Conservation (phyloP, 2,797 vertebrate species). For the Manis crassicaudata region DNA sequence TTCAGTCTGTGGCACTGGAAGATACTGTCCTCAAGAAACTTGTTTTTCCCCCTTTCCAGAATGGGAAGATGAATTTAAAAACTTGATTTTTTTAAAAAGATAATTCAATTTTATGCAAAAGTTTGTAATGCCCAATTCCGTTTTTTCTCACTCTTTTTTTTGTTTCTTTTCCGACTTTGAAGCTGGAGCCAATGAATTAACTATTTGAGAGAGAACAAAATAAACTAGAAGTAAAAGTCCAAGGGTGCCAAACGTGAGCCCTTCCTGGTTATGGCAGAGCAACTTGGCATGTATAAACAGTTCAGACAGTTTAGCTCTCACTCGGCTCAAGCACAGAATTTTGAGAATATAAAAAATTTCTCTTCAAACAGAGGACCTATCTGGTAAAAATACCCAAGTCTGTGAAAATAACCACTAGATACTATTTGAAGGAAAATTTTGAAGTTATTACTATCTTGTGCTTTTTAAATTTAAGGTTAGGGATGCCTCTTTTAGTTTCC, state of each 20-base stretch:
- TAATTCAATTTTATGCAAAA: background rate
- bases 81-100: background rate
- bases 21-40: conserved; percentile 31
- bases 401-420: background rate
- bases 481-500: background rate
- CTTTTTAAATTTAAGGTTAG: background rate
- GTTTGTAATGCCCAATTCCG: background rate
- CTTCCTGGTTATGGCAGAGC: background rate
- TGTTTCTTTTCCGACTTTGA: conserved; percentile 57
- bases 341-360: conserved; percentile 20
- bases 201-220: conserved; percentile 42
- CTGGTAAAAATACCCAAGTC: background rate
- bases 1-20: conserved; percentile 43
- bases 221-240: conserved; percentile 49
- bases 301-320: background rate
- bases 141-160: background rate
- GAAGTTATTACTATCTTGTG: background rate
- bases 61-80: background rate
- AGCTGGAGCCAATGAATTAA: conserved; percentile 51
- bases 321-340: background rate
- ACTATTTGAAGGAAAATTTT: conserved; percentile 10
- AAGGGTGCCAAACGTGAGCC: conserved; percentile 5
- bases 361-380: conserved; percentile 56
- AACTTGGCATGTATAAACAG: conserved; percentile 16
- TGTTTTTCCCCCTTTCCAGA: conserved; percentile 51